Evolutionary conservation across 53 echinoderm and acorn worm species (phyloP).

Genomic region (Holothuria scabra): DNA sequence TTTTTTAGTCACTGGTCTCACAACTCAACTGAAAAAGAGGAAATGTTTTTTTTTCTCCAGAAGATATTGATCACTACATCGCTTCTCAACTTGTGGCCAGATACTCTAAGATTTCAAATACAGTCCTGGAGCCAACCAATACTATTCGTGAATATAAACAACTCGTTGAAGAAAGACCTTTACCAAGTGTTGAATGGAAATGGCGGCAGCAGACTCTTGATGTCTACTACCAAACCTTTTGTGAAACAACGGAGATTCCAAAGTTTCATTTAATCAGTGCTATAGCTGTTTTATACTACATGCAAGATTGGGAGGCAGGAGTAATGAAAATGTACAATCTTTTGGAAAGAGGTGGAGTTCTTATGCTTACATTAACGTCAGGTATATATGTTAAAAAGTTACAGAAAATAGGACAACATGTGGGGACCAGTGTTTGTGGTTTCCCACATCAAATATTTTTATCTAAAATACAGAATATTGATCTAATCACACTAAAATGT

Average conservation of each 20-base stretch:
- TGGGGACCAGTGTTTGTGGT: no score
- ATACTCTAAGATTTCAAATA: conserved; percentile 62
- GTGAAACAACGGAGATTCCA: neutral
- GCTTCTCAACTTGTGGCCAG: conserved; percentile 52
- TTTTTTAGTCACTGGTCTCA: no score
- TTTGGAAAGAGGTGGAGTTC: no score
- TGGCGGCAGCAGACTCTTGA: conserved; percentile 66
- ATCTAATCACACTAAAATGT: no score
- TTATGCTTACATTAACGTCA: no score
- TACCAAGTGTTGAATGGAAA: conserved; percentile 48
- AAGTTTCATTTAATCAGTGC: conserved; percentile 79
- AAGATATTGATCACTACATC: conserved; percentile 61
- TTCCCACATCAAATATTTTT: no score
- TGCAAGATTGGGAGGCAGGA: conserved; percentile 18
- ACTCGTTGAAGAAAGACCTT: neutral
- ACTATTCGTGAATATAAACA: conserved; percentile 58
- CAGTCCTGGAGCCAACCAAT: conserved; percentile 70
- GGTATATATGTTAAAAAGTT: no score
- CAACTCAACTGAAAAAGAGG: no score
- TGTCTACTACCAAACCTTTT: conserved; percentile 25
- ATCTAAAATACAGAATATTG: no score
- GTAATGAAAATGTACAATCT: no score
- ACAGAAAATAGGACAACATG: no score
- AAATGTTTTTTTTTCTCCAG: neutral
- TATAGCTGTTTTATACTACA: conserved; percentile 77